Percentiles rank a stretch among this genome's conserved stretches.
Conservation (phyloP, 2,113 vertebrate genomes). For the Coryphaenoides rupestris region DNA sequence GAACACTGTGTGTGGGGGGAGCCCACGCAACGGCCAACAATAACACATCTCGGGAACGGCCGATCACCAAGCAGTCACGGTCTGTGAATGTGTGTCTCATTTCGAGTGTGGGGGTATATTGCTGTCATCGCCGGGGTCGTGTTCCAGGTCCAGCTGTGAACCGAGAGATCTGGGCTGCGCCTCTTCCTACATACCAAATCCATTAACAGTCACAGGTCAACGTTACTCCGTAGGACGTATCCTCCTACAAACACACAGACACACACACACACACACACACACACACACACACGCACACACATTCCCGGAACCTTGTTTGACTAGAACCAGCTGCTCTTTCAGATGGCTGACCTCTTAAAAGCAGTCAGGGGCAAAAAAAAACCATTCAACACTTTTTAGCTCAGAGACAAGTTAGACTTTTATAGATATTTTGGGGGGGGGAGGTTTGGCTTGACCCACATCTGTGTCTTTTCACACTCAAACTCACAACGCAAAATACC, state of each 20-base stretch:
- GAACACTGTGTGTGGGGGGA: too few relatives aligned
- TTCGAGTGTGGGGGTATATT: conserved; percentile 25
- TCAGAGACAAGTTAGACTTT: neutral
- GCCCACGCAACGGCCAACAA: too few relatives aligned
- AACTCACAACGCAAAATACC: conserved; percentile 29
- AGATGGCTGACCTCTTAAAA: conserved; percentile 9
- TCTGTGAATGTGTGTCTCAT: conserved; percentile 48
- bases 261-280: neutral
- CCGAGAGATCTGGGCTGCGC: conserved; percentile 54
- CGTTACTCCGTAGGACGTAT: conserved; percentile 45
- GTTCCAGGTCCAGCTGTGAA: conserved; percentile 65
- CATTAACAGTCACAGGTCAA: conserved; percentile 65
- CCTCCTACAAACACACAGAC: conserved; percentile 16
- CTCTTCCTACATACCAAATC: conserved; percentile 66
- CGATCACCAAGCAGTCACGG: neutral
- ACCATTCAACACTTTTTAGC: too few relatives aligned
- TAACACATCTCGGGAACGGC: too few relatives aligned
- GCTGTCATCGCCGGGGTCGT: conserved; percentile 34
- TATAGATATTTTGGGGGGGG: neutral
- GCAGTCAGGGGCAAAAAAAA: conserved; percentile 3
- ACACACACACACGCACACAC: too few relatives aligned
- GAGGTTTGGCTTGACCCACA: conserved; percentile 19
- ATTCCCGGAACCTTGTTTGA: conserved; percentile 35
- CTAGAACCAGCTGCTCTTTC: conserved; percentile 40
- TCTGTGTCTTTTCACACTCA: conserved; percentile 12